phyloP scores from a whole-genome alignment of 2,113 vertebrate species.

The Chiloscyllium plagiosum region DNA sequence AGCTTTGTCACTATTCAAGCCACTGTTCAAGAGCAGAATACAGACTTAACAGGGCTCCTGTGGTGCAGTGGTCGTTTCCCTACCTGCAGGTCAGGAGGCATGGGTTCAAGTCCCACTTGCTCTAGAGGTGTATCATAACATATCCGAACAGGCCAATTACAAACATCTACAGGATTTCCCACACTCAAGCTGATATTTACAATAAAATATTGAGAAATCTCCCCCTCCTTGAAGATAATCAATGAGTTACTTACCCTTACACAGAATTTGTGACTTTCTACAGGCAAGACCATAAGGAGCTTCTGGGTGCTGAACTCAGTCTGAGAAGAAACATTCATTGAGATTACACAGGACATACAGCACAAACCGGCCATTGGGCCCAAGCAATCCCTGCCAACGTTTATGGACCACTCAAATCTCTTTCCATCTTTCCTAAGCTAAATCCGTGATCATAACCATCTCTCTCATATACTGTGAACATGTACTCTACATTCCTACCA shows the following conservation, averaged over 20 bases:
- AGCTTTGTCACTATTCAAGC: not conserved
- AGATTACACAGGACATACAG: not conserved
- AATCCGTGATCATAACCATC: no score
- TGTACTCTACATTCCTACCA: no score
- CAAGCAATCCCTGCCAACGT: not conserved
- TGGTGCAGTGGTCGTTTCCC: no score
- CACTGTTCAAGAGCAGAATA: not conserved
- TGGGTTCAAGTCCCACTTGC: no score
- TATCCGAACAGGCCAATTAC: no score
- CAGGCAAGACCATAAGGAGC: not conserved
- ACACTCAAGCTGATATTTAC: not conserved
- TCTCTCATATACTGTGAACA: no score
- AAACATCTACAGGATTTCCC: not conserved
- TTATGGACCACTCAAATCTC: not conserved
- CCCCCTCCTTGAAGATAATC: not conserved
- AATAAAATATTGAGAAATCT: not conserved
- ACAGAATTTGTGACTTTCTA: not conserved
- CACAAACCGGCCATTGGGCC: not conserved
- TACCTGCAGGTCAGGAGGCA: no score
- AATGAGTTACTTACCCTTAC: not conserved
- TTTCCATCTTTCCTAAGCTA: not conserved
- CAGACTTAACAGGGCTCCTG: no score
- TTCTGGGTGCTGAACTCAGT: not conserved
- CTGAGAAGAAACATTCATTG: not conserved
- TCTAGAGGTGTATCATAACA: no score